Evolutionary conservation across 2,888 invertebrate genomes (phyloP).

Genomic region (Eucera pruinosa): DNA sequence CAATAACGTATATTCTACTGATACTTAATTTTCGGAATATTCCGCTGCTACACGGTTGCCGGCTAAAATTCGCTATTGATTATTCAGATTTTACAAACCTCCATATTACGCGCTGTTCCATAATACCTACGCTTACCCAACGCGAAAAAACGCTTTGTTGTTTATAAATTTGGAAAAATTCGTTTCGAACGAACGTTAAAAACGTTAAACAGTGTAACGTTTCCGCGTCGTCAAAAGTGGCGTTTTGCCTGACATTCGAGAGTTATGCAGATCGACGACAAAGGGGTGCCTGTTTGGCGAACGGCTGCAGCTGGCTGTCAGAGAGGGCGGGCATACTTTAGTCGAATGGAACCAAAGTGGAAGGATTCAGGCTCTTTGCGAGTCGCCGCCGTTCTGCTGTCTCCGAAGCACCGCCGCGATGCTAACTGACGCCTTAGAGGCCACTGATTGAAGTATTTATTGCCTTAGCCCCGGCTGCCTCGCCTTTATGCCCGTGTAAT

Average conservation of each 20-base stretch:
- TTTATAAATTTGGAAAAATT: no score
- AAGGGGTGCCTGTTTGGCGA: slow-evolving; percentile 59
- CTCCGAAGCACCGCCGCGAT: slow-evolving; percentile 76
- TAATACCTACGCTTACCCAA: no score
- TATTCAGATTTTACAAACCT: no score
- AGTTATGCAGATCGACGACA: slow-evolving; percentile 78
- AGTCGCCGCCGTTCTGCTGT: slow-evolving; percentile 79
- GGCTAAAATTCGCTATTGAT: no score
- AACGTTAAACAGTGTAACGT: not conserved
- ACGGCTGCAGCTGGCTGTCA: slow-evolving; percentile 83
- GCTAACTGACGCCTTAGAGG: slow-evolving; percentile 83
- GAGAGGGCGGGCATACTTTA: slow-evolving; percentile 80
- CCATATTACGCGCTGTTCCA: no score
- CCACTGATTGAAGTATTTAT: slow-evolving; percentile 84
- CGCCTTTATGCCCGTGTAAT: slow-evolving; percentile 79
- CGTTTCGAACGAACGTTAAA: no score
- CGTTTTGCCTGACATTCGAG: slow-evolving; percentile 54
- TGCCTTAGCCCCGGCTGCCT: slow-evolving; percentile 67
- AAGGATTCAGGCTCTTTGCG: slow-evolving; percentile 79
- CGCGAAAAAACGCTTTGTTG: no score
- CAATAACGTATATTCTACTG: no score
- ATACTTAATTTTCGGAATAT: no score
- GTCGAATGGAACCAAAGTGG: slow-evolving; percentile 70
- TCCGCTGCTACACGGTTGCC: no score
- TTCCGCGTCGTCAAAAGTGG: slow-evolving; percentile 53